Base-by-base conservation (phyloP, 2,113 vertebrate genomes). In the Elephantulus edwardii region DNA sequence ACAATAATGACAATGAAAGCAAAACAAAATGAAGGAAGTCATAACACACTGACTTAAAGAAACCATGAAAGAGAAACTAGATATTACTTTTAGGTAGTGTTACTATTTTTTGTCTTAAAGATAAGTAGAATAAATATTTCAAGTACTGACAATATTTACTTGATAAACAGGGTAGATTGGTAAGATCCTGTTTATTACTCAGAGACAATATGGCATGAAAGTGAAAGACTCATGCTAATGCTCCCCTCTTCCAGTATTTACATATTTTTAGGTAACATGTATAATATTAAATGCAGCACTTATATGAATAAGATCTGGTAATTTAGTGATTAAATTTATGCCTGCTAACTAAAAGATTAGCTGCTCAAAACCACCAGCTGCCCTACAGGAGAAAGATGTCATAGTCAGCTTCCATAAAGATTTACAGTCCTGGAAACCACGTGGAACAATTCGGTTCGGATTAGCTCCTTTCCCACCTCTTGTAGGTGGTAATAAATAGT, bases 31-130 rank as follows among this genome's bases (percentile, higher is more conserved):
- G 17, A 90, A 58, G 24, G 78, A 40, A 58, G 10, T 52, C 54
- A 3, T 42, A 90, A 35, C 19, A 50, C 44, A 87, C 60, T 12
- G 1, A 38, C 70, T 79, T 89, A 66, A 38, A 8, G 38, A 86
- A 12, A n/a, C n/a, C n/a, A n/a, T n/a, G 89, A 89, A 91, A 75
- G 13, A 44, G 75, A 84, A 82, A 87, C 54, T 70, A 56, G 42
- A 79, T 92, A 66, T 62, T 80, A 81, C 50, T 44, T n/a, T 9
- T 44, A 50, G 22, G 22, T n/a, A n/a, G n/a, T n/a, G n/a, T n/a
- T n/a, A n/a, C 38, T 13, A n/a, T 68, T 68, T 92, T 71, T 66
- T 66, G 8, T 19, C 50, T 6, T 40, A 40, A 70, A 74, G 20
- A 20, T 58, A 86, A 83, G 62, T 64, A 81, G 5, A 54, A 52